phyloP scores from a whole-genome alignment of 1,140 invertebrate species.

The Aradophagus sp. region DNA sequence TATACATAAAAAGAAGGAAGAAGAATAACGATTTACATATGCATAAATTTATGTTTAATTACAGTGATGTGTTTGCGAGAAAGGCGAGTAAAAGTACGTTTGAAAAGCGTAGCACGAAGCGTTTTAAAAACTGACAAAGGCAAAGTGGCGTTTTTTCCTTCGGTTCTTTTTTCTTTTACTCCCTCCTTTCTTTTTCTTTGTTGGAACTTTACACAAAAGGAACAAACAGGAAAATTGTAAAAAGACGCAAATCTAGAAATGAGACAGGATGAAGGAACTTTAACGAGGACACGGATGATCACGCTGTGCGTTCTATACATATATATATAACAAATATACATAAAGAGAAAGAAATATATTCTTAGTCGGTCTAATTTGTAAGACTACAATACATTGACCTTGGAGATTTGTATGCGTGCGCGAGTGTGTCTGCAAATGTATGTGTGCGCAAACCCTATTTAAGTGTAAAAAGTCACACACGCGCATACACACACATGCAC shows the following conservation, averaged over 20 bases:
- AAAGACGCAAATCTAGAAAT: too few relatives aligned
- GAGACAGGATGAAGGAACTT: too few relatives aligned
- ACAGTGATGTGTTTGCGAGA: constrained; percentile 51
- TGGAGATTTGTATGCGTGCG: constrained; percentile 51
- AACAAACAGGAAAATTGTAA: too few relatives aligned
- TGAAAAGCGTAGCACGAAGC: constrained; percentile 16
- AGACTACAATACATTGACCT: constrained; percentile 50
- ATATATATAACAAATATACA: constrained; percentile 48
- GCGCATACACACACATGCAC: constrained; percentile 55
- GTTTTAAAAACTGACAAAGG: constrained; percentile 19
- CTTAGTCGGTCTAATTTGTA: constrained; percentile 55
- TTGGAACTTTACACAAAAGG: too few relatives aligned
- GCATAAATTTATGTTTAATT: constrained; percentile 57
- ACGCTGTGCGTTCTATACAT: constrained; percentile 56
- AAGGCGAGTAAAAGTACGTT: constrained; percentile 23
- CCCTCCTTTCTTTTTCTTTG: too few relatives aligned
- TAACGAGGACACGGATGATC: constrained; percentile 35
- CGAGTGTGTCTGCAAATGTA: constrained; percentile 56
- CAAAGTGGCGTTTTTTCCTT: constrained; percentile 21
- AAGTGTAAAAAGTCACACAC: constrained; percentile 57
- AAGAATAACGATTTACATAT: constrained; percentile 51
- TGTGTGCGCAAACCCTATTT: constrained; percentile 55
- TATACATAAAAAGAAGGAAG: constrained; percentile 33
- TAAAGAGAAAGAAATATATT: constrained; percentile 44
- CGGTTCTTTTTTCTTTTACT: too few relatives aligned